Evolutionary conservation across 1,140 invertebrate species (phyloP), one percentile per base, ranked within the genome.

Genomic region (Nebria ingens): DNA sequence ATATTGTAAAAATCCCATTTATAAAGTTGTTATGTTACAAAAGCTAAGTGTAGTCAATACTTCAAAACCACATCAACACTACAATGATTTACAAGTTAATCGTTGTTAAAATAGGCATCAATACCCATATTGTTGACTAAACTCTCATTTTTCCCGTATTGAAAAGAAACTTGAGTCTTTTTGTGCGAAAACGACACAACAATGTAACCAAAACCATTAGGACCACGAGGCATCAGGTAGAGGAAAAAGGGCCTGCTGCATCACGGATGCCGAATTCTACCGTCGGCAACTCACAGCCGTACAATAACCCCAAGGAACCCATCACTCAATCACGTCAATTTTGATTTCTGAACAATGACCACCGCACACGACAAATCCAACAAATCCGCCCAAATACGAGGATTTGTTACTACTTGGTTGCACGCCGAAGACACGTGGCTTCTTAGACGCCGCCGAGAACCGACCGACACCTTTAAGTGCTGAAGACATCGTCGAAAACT

Each of bases 81-180:
- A n/a, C n/a, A n/a, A n/a, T n/a, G n/a, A n/a, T n/a, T n/a, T 45
- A 45, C 40, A 45, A 45, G 40, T 45, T 17, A 45, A 45, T 45
- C 15, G 17, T 17, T 12, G 40, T 45, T 17, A 11, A 45, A 45
- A 45, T 9, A 6, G 6, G 9, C 15, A 45, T 45, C 15, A 17
- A 45, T 29, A 45, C 40, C 40, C n/a, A 34, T 34, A n/a, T 6
- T 9, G 25, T 34, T 34, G 25, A n/a, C 6, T 34, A 34, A 34
- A 34, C 25, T 34, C 40, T 45, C 6, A 45, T 17, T 45, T 29
- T 45, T 45, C 6, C 6, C 15, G 6, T 45, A 17, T 11, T 45
- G 9, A 45, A 45, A 12, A 17, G 40, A 45, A 45, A 45, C 40
- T 45, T 12, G 17, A 45, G 17, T 17, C 40, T 45, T 45, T 45